phyloP scores from a whole-genome alignment of 2,888 invertebrate genomes.

The Nephrotoma appendiculata region DNA sequence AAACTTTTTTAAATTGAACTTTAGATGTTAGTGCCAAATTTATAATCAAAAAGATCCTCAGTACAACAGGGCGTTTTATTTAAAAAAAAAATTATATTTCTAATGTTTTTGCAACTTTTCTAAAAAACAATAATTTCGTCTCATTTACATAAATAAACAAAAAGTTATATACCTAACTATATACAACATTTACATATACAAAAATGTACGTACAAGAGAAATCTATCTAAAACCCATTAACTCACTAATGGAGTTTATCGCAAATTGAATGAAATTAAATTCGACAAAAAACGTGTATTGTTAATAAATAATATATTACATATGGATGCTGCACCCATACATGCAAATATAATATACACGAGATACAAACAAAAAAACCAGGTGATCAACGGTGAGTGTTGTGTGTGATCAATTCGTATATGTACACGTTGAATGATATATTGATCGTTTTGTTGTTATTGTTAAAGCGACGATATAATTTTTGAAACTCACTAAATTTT shows the following conservation, averaged over 20 bases:
- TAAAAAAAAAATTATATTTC: no score
- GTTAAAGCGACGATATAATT: neutral
- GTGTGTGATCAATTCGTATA: neutral
- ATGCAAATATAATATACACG: neutral
- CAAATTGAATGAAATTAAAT: slow-evolving; percentile 6
- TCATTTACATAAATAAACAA: neutral
- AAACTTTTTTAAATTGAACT: no score
- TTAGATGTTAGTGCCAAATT: no score
- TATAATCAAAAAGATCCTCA: no score
- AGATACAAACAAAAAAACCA: neutral
- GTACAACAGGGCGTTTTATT: no score
- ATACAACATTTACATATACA: neutral
- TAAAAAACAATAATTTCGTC: no score
- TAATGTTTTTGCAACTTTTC: no score
- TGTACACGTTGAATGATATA: neutral
- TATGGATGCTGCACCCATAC: neutral
- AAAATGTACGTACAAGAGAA: neutral
- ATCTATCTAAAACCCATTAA: slow-evolving; percentile 7
- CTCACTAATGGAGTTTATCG: slow-evolving; percentile 7
- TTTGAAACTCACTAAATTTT: neutral
- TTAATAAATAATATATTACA: neutral
- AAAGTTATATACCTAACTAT: neutral
- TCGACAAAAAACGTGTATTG: neutral
- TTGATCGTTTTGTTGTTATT: neutral
- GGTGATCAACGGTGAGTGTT: neutral